Conservation (phyloP, 1,140 invertebrate species). For the Listronotus bonariensis region DNA sequence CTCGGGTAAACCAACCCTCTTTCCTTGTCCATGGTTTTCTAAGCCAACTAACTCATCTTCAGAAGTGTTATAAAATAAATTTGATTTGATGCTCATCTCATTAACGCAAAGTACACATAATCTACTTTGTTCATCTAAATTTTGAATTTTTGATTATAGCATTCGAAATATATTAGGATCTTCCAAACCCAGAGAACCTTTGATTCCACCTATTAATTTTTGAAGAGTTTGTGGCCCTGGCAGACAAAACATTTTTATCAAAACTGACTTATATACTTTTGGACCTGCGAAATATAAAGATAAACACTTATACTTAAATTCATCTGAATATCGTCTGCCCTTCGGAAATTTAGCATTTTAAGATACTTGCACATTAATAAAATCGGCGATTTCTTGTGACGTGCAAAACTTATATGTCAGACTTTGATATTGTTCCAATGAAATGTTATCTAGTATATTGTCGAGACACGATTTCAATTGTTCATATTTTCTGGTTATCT, state of each 20-base stretch:
- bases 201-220: background rate
- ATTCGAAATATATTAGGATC: too few species aligned
- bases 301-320: constrained; percentile 4
- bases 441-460: too few species aligned
- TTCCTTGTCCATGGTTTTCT: background rate
- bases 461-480: too few species aligned
- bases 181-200: background rate
- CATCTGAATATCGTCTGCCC: background rate
- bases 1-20: background rate
- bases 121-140: constrained; percentile 4
- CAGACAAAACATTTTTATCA: background rate
- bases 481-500: too few species aligned
- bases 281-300: background rate
- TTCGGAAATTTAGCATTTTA: background rate
- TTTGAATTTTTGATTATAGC: background rate
- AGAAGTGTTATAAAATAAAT: background rate
- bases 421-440: too few species aligned
- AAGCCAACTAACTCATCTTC: background rate
- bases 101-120: background rate
- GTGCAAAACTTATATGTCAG: too few species aligned
- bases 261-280: background rate
- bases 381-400: background rate
- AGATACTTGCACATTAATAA: constrained; percentile 2
- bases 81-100: constrained; percentile 3
- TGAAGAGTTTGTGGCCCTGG: background rate